These are phyloP conservation scores for Tribolium freemani DNA, from an alignment of 2,888 invertebrate genomes.

Conservation along the genomic window DNA sequence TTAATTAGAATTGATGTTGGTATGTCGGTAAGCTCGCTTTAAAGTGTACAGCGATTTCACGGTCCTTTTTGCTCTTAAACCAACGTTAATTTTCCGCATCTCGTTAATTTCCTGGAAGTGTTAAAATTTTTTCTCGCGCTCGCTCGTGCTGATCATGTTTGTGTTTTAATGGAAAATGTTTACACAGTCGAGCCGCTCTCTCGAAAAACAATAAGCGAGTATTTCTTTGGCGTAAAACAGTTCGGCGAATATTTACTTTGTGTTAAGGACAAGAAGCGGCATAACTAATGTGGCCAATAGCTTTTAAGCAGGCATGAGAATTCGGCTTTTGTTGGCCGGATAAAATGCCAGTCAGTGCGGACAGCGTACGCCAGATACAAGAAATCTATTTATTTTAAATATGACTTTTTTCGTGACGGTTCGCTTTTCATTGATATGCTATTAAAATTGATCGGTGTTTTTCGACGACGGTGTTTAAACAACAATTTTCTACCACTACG, in stretches of 20 bases:
- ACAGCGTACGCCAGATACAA: slow-evolving; percentile 47
- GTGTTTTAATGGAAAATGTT: slow-evolving; percentile 50
- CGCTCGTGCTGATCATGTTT: slow-evolving; percentile 50
- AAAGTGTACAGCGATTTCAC: background rate
- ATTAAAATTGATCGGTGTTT: slow-evolving; percentile 35
- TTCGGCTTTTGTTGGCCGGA: slow-evolving; percentile 58
- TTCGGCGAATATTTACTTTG: slow-evolving; percentile 57
- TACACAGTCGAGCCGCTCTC: slow-evolving; percentile 49
- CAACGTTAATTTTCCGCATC: slow-evolving; percentile 34
- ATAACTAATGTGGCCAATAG: slow-evolving; percentile 64
- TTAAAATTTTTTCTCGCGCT: background rate
- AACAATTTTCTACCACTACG: slow-evolving; percentile 44
- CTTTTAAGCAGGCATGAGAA: slow-evolving; percentile 66
- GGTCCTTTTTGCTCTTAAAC: background rate
- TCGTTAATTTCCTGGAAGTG: slow-evolving; percentile 34
- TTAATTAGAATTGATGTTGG: background rate
- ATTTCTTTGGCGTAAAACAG: slow-evolving; percentile 47
- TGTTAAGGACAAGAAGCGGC: slow-evolving; percentile 57
- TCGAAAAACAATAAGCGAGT: slow-evolving; percentile 48
- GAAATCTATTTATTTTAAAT: slow-evolving; percentile 56
- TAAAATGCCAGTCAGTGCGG: slow-evolving; percentile 49
- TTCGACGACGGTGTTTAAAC: slow-evolving; percentile 40
- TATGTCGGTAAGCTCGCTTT: background rate
- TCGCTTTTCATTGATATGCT: slow-evolving; percentile 44
- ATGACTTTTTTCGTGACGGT: slow-evolving; percentile 53